phyloP scores from a whole-genome alignment of 2,797 vertebrate genomes.

The Buceros bicornis region DNA sequence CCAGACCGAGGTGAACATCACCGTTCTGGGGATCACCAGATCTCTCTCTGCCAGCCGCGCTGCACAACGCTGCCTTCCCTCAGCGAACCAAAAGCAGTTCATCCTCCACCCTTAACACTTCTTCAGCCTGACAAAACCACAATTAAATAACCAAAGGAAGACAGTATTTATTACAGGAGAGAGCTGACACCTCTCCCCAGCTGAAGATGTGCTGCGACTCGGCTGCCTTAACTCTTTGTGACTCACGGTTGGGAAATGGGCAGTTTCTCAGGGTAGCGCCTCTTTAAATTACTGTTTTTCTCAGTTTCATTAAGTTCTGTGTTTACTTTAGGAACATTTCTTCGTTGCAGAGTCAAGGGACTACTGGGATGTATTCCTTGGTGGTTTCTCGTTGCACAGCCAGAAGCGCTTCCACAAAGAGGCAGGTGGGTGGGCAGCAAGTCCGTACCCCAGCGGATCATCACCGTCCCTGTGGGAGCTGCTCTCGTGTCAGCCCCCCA shows the following conservation, averaged over 20 bases:
- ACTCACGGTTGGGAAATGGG: neutral
- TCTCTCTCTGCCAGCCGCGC: neutral
- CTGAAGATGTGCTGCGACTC: neutral
- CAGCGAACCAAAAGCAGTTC: neutral
- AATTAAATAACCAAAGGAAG: neutral
- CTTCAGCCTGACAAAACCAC: neutral
- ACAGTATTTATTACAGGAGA: neutral
- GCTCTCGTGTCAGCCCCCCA: constrained; percentile 41
- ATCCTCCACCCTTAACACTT: neutral
- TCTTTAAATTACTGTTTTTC: constrained; percentile 77
- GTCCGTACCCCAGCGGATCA: constrained; percentile 63
- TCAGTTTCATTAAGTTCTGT: constrained; percentile 73
- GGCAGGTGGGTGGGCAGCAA: constrained; percentile 51
- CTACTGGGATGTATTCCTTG: constrained; percentile 42
- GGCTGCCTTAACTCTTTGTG: neutral
- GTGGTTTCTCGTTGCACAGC: constrained; percentile 23
- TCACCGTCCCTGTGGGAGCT: constrained; percentile 46
- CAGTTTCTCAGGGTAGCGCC: neutral
- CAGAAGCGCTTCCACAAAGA: constrained; percentile 45
- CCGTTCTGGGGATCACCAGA: neutral
- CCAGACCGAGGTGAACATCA: neutral
- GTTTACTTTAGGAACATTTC: constrained; percentile 78
- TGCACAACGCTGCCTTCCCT: neutral
- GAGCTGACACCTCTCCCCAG: neutral
- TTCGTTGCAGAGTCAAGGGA: constrained; percentile 73